Base-by-base conservation (phyloP, 1,140 invertebrate genomes). In the Myzus persicae region DNA sequence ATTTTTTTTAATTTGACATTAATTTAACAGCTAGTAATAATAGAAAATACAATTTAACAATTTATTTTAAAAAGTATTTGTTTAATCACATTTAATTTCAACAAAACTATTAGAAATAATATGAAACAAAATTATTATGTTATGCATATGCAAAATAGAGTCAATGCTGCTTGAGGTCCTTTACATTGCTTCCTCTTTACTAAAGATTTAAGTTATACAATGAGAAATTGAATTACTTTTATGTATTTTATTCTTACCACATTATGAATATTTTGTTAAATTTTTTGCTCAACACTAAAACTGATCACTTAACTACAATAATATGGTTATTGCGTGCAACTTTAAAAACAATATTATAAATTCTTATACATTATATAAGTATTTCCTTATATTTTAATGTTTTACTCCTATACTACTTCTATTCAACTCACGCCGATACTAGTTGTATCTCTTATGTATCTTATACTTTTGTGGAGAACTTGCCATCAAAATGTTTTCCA, bases 401-500 rank as follows among this genome's bases (percentile, higher is more conserved):
- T 67, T 31, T 67, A 67, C 9, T 31, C 59, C 31, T 76, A 51
- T 22, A 51, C 48, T 51, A 76, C 31, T 76, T n/a, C 59, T 18
- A 18, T 76, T 76, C 31, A 67, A n/a, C 14, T 67, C 11, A 18
- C 14, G 14, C 14, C 14, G 4, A 1, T n/a, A 76, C 20, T n/a
- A 76, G 59, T 76, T 51, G 9, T 89, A 36, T 20, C 31, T 89
- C 22, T 89, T 89, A 36, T 54, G 40, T 54, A 59, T 9, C 1
- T 36, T 59, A 18, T 40, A 67, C 54, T 94, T 96, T 95, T 91
- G 93, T 95, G 94, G 76, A 94, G 20, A 95, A 94, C 51, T 94
- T 97, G 18, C 94, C 95, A 24, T 93, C 96, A 2, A 96, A 95
- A 95, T 54, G 95, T 95, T 9, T 94, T 97, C n/a, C 94, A 96